Percentiles rank a stretch among this genome's conserved stretches.
Evolutionary conservation across 1,140 invertebrate species (phyloP).

Genomic region (Paracyclopina nana): DNA sequence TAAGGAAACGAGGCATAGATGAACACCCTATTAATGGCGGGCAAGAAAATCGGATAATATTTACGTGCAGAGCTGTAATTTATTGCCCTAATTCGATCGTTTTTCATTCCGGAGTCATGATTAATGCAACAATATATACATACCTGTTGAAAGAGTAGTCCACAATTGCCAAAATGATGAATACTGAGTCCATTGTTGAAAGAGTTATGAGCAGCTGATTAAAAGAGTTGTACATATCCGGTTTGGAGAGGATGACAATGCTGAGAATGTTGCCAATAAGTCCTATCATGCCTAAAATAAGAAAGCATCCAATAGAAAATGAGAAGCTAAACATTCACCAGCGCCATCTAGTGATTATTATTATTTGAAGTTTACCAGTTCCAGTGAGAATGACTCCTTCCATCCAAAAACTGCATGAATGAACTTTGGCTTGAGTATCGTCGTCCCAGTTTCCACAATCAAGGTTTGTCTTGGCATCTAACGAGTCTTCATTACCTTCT

Average conservation of each 20-base stretch:
- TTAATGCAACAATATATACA: too few species aligned
- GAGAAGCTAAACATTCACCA: background rate
- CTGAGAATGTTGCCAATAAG: background rate
- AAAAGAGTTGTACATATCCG: conserved; percentile 11
- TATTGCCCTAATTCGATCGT: too few species aligned
- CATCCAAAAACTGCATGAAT: background rate
- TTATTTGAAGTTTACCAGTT: background rate
- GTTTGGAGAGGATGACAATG: background rate
- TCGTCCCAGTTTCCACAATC: background rate
- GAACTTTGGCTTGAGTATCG: too few species aligned
- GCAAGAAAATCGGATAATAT: too few species aligned
- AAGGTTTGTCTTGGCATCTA: too few species aligned
- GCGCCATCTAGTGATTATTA: background rate
- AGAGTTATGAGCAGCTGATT: conserved; percentile 5
- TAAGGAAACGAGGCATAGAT: too few species aligned
- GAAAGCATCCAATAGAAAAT: too few species aligned
- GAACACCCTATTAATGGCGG: too few species aligned
- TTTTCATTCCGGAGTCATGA: too few species aligned
- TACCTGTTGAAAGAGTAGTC: conserved; percentile 1
- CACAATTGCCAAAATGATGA: conserved; percentile 4
- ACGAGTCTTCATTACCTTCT: too few species aligned
- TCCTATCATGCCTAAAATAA: background rate
- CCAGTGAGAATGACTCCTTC: background rate
- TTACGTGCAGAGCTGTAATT: too few species aligned
- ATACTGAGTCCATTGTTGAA: background rate